These are phyloP conservation scores for Bradypus variegatus DNA, from an alignment of 2,797 vertebrate genomes.

Conservation along the genomic window DNA sequence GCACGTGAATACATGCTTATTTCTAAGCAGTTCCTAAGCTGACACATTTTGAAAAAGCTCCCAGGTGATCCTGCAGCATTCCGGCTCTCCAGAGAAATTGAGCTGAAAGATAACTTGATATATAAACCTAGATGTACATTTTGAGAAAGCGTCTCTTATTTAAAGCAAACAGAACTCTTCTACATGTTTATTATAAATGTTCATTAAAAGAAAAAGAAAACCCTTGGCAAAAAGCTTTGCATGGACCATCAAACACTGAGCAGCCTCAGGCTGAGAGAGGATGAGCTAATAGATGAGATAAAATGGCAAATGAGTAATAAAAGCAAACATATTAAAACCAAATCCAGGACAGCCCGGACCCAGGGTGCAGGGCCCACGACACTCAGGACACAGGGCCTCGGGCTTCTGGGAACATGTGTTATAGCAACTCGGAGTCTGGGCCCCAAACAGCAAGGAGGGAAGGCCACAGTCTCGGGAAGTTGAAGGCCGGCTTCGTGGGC, in stretches of 20 bases:
- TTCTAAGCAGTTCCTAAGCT: neutral
- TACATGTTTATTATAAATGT: neutral
- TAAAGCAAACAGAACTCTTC: neutral
- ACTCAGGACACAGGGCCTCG: too few species aligned
- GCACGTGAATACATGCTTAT: too few species aligned
- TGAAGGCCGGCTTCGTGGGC: too few species aligned
- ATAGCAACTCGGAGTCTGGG: neutral
- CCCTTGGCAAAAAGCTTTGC: neutral
- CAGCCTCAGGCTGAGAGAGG: neutral
- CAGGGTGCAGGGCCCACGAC: too few species aligned
- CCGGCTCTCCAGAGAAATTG: neutral
- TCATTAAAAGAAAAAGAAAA: neutral
- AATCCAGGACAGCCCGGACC: neutral
- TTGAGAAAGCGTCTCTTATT: neutral
- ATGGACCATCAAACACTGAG: neutral
- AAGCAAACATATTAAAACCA: neutral
- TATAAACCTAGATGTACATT: neutral
- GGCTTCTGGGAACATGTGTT: rapidly evolving
- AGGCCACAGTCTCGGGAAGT: neutral
- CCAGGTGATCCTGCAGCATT: neutral
- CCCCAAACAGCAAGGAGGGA: too few species aligned
- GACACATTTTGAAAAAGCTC: neutral
- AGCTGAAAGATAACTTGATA: neutral
- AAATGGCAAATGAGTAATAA: neutral
- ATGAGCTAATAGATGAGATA: neutral